These are phyloP conservation scores for Oscheius sp. DNA, from an alignment of 2,888 invertebrate species.

Conservation along the genomic window DNA sequence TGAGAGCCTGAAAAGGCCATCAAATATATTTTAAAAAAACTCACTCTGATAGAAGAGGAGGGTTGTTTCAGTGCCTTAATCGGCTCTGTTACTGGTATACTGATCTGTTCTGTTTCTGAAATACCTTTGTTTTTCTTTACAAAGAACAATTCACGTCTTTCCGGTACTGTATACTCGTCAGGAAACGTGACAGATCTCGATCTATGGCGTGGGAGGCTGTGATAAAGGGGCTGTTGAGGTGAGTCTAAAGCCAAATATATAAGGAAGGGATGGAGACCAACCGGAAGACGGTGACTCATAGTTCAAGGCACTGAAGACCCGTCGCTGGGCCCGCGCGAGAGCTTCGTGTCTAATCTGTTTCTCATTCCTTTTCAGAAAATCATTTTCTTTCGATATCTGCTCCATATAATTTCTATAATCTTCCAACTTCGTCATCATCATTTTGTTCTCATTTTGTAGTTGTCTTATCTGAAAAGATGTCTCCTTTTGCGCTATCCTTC, in stretches of 20 bases:
- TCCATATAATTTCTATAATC: not conserved
- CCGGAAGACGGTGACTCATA: conserved; percentile 15
- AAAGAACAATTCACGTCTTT: not conserved
- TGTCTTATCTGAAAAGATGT: not conserved
- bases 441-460: conserved; percentile 10
- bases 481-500: not conserved
- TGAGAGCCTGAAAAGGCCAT: too few species aligned
- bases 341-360: conserved; percentile 20
- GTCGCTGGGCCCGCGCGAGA: conserved; percentile 6
- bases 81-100: too few species aligned
- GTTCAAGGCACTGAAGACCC: conserved; percentile 14
- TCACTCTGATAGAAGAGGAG: too few species aligned
- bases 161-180: not conserved
- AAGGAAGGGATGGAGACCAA: not conserved
- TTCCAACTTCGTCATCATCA: not conserved
- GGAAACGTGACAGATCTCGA: not conserved
- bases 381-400: conserved; percentile 3
- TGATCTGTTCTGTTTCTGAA: too few species aligned
- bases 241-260: not conserved
- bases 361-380: conserved; percentile 11
- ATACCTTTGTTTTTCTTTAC: too few species aligned
- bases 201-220: too few species aligned
- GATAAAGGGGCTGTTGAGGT: not conserved
- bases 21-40: too few species aligned
- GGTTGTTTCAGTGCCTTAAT: too few species aligned